phyloP scores from a whole-genome alignment of 2,113 vertebrate genomes.

The Oreochromis niloticus region DNA sequence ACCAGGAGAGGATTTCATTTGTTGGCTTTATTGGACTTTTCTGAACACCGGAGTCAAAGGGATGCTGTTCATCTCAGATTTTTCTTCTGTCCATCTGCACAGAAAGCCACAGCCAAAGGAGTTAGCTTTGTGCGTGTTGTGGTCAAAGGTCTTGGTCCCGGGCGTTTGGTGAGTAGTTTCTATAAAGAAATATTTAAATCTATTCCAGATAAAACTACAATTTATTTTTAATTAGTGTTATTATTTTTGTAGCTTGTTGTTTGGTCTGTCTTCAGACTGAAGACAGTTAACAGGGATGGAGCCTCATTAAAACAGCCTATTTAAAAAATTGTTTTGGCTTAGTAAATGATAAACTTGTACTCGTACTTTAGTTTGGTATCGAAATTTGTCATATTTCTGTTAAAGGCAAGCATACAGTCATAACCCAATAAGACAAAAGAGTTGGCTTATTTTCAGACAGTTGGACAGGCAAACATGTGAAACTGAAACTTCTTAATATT shows the following conservation, averaged over 20 bases:
- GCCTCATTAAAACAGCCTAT: background rate
- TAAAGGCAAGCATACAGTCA: background rate
- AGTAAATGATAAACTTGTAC: background rate
- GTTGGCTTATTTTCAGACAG: background rate
- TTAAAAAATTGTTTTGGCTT: background rate
- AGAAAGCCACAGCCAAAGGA: constrained; percentile 87
- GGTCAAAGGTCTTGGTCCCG: constrained; percentile 91
- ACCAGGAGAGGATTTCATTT: background rate
- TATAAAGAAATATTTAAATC: background rate
- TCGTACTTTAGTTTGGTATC: background rate
- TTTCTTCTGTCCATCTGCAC: background rate
- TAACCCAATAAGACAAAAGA: background rate
- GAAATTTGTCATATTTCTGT: background rate
- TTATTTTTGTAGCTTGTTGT: background rate
- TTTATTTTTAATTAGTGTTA: background rate
- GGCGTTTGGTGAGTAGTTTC: constrained; percentile 79
- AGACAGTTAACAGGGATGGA: background rate
- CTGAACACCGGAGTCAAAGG: background rate
- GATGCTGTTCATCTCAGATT: background rate
- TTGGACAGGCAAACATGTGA: rapidly evolving
- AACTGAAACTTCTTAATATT: background rate
- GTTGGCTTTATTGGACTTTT: background rate
- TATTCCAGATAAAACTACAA: background rate
- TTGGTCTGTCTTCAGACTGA: background rate
- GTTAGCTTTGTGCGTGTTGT: constrained; percentile 83